Evolutionary conservation across 2,113 vertebrate genomes (phyloP), one percentile per base, ranked within the genome.

Genomic region (Aix galericulata): DNA sequence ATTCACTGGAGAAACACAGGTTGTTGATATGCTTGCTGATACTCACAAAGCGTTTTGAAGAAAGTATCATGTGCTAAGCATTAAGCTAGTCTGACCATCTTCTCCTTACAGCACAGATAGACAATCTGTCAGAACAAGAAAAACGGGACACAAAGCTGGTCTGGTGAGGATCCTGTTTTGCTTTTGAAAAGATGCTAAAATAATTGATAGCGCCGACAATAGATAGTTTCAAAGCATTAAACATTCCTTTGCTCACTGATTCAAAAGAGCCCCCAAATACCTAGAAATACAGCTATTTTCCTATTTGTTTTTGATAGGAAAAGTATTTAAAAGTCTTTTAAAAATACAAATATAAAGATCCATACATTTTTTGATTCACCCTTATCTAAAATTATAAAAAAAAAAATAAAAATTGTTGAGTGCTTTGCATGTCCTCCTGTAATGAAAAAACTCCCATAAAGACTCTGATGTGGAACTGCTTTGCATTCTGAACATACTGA

Each of bases 161-260:
- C 82, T 91, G 63, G 87, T 58, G 63, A 89, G 87, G 85, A 91
- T 89, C 59, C 67, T 94, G 50, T 55, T 97, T 82, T 80, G 78
- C 67, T 89, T 97, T 95, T 94, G 89, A 94, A 93, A 96, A 92
- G 89, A 89, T 58, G 91, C 91, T 76, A 59, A 93, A 94, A 78
- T 91, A 90, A 90, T 86, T 93, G 92, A 93, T 94, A 95, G 92
- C 74, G 90, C 93, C 82, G 77, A 46, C 86, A 96, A 88, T 66
- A 53, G 85, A 66, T 67, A 68, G 50, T 96, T 95, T 89, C 94
- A 95, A 91, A 94, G 85, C 79, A 81, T 85, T 80, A 93, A 55
- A 58, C 40, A 77, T 95, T 95, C 76, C 85, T 95, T 95, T 93
- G 72, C 89, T 95, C 75, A 18, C 15, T 81, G 76, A 91, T 95